Percentiles rank a stretch among this genome's conserved stretches.
Evolutionary conservation across 2,797 vertebrate species (phyloP).

Genomic region (Carapus acus): DNA sequence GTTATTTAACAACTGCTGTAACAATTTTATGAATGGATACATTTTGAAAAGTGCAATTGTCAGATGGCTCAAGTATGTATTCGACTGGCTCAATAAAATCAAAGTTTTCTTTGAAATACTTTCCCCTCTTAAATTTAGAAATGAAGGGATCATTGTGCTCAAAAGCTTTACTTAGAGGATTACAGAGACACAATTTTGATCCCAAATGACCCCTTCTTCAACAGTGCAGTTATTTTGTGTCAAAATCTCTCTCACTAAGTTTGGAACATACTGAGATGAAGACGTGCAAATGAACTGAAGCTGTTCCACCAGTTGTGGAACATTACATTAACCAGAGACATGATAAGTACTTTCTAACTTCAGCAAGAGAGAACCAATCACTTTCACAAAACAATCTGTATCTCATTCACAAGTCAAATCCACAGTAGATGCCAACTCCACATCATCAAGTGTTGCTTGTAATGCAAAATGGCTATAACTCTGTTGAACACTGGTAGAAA

Average conservation of each 20-base stretch:
- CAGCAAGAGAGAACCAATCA: too few relatives aligned
- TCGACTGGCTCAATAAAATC: constrained; percentile 5
- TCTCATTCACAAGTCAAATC: too few relatives aligned
- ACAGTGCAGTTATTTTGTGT: too few relatives aligned
- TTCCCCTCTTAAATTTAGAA: constrained; percentile 8
- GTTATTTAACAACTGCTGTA: constrained; percentile 18
- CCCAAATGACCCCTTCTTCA: constrained; percentile 6
- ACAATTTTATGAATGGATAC: background rate
- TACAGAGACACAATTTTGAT: background rate
- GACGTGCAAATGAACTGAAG: too few relatives aligned
- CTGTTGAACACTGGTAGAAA: constrained; percentile 3
- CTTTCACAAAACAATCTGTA: too few relatives aligned
- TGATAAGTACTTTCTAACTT: too few relatives aligned
- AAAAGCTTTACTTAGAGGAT: too few relatives aligned
- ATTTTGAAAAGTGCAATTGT: background rate
- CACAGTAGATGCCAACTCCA: too few relatives aligned
- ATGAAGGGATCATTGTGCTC: background rate
- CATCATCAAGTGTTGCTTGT: too few relatives aligned
- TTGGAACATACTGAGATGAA: constrained; percentile 2
- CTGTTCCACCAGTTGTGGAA: too few relatives aligned
- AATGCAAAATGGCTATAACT: constrained; percentile 9
- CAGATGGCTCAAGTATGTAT: background rate
- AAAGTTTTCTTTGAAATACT: constrained; percentile 3
- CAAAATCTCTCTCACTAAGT: background rate
- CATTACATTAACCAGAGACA: too few relatives aligned